phyloP scores from a whole-genome alignment of 2,113 vertebrate genomes.

The Aspiorhynchus laticeps region DNA sequence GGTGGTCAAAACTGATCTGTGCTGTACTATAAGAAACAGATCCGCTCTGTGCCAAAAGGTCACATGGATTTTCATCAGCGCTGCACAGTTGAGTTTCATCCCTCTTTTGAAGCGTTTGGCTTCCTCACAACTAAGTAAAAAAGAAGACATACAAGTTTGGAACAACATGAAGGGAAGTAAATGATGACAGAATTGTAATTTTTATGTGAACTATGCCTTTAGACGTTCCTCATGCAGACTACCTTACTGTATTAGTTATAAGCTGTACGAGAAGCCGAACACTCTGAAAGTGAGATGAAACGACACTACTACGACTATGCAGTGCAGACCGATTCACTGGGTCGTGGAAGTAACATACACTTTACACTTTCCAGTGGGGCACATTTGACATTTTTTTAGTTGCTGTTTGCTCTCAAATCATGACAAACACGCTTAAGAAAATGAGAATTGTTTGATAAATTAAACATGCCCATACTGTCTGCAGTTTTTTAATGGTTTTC shows the following conservation, averaged over 20 bases:
- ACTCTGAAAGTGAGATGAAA: not conserved
- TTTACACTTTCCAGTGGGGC: not conserved
- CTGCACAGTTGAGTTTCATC: not conserved
- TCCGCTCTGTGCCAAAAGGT: not conserved
- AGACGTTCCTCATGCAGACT: not conserved
- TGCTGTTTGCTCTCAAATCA: not conserved
- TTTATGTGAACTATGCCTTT: not conserved
- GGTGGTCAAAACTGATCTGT: not conserved
- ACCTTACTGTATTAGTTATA: not conserved
- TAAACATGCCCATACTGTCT: not conserved
- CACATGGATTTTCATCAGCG: not conserved
- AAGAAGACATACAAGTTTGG: not conserved
- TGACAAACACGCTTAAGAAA: not conserved
- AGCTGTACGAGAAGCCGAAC: not conserved
- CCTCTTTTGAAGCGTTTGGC: not conserved
- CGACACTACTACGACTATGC: not conserved
- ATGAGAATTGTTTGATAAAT: not conserved
- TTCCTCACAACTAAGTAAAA: not conserved
- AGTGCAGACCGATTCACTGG: not conserved
- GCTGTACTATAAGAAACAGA: not conserved
- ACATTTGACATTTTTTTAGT: not conserved
- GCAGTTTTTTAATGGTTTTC: not conserved
- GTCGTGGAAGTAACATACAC: not conserved
- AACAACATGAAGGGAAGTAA: not conserved
- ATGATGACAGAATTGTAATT: not conserved